Evolutionary conservation across 30 jellyfish, hydroid and myxozoan species (phyloP).

Genomic region (Rhopilema esculentum): DNA sequence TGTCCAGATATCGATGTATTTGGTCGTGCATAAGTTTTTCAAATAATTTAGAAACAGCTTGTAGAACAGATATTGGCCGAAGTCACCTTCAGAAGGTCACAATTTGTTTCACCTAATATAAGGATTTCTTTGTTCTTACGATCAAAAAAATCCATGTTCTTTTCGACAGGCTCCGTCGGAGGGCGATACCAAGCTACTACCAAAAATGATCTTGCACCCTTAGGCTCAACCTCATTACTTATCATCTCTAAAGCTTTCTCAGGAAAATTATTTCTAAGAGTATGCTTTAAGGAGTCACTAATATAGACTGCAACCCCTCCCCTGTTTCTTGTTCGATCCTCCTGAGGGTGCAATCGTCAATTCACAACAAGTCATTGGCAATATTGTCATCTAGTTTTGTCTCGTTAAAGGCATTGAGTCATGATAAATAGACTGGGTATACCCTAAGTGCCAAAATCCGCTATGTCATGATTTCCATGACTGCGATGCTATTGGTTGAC

Average conservation of each 20-base stretch:
- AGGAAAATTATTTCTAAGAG: conserved; percentile 15
- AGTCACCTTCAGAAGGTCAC: too few relatives aligned
- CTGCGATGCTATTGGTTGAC: too few relatives aligned
- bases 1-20: too few relatives aligned
- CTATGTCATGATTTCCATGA: too few relatives aligned
- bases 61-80: too few relatives aligned
- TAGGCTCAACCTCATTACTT: conserved; percentile 31
- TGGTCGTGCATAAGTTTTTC: too few relatives aligned
- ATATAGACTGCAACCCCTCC: conserved; percentile 20
- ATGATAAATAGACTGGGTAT: too few relatives aligned
- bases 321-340: conserved; percentile 15
- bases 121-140: too few relatives aligned
- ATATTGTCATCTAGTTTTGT: conserved; percentile 25
- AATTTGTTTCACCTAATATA: too few relatives aligned
- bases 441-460: too few relatives aligned
- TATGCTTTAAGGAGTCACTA: conserved; percentile 19
- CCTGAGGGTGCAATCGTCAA: conserved; percentile 18
- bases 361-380: background rate
- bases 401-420: too few relatives aligned
- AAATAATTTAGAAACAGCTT: too few relatives aligned
- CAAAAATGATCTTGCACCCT: conserved; percentile 21
- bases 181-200: conserved; percentile 21
- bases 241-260: conserved; percentile 35
- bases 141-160: conserved; percentile 28
- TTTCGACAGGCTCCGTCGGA: conserved; percentile 27